Base-by-base conservation (phyloP, 2,888 invertebrate species). In the Adineta ricciae region DNA sequence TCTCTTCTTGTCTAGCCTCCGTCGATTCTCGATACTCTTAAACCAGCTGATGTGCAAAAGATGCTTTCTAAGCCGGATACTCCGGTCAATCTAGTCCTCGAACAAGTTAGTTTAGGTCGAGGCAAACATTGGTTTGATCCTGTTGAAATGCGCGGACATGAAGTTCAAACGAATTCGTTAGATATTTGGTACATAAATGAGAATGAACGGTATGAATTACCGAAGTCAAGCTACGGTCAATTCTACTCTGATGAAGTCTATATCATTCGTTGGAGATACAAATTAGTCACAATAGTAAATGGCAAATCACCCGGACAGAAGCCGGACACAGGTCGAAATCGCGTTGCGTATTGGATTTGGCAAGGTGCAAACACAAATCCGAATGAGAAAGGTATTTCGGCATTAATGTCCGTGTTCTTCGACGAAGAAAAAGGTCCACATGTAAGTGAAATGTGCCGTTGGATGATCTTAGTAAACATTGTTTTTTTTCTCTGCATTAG, bases 311-410 rank as follows among this genome's bases (percentile, higher is more conserved):
- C 95, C 0, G 94, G 94, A 88, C 94, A 95, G 88, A 93, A 93
- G 83, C 2, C 41, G 21, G 86, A 46, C 36, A 88, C 88, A 2
- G 96, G 96, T 0, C 92, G 96, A 38, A 95, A 96, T 89, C 92
- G 96, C 24, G 94, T 94, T 89, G 94, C 94, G 0, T 97, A 96
- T 90, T 96, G 96, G 92, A 96, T 95, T 89, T 97, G 97, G 97
- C 96, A 96, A 91, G 97, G 97, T 0, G 92, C 92, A 88, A 93
- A 94, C 86, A 95, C 96, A 0, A 94, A 94, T 8, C 93, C 95
- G 24, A 96, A 95, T 89, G 96, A 96, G 89, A 96, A 96, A 90
- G 96, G 97, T 5, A 94, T 95, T 0, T 96, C 96, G 0, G 96
- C 97, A 0, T 91, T 97, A 72, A 92, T 96, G 85, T 96, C 96